Evolutionary conservation across 2,113 vertebrate species (phyloP).

Genomic region (Plotosus lineatus): DNA sequence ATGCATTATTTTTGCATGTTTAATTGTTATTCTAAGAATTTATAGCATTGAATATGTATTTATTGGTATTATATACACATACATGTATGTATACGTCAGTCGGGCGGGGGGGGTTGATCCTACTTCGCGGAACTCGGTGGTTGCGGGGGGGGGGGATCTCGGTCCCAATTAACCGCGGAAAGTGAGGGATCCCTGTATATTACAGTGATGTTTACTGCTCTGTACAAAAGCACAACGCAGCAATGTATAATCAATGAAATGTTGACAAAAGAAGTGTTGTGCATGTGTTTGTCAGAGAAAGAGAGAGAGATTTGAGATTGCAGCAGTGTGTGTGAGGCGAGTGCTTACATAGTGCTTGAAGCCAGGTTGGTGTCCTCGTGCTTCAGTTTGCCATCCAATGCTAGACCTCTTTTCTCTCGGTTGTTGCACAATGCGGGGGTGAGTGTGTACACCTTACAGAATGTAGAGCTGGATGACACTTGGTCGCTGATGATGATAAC

Average conservation of each 20-base stretch:
- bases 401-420: slow-evolving; percentile 79
- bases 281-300: background rate
- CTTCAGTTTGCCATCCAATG: slow-evolving; percentile 79
- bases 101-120: too few relatives aligned
- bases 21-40: too few relatives aligned
- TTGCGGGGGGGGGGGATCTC: too few relatives aligned
- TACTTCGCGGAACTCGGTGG: too few relatives aligned
- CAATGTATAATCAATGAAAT: background rate
- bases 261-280: background rate
- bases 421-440: slow-evolving; percentile 76
- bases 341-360: slow-evolving; percentile 79
- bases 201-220: too few relatives aligned
- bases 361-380: slow-evolving; percentile 83
- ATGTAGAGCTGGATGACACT: slow-evolving; percentile 77
- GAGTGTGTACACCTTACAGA: slow-evolving; percentile 81
- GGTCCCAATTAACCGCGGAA: too few relatives aligned
- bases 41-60: too few relatives aligned
- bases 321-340: background rate
- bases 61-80: too few relatives aligned
- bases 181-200: too few relatives aligned
- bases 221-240: background rate
- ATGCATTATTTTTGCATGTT: too few relatives aligned
- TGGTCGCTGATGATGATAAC: slow-evolving; percentile 73
- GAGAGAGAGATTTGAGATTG: too few relatives aligned
- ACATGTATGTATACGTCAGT: too few relatives aligned